phyloP scores from a whole-genome alignment of 2,888 invertebrate genomes.

The Steinernema hermaphroditum region DNA sequence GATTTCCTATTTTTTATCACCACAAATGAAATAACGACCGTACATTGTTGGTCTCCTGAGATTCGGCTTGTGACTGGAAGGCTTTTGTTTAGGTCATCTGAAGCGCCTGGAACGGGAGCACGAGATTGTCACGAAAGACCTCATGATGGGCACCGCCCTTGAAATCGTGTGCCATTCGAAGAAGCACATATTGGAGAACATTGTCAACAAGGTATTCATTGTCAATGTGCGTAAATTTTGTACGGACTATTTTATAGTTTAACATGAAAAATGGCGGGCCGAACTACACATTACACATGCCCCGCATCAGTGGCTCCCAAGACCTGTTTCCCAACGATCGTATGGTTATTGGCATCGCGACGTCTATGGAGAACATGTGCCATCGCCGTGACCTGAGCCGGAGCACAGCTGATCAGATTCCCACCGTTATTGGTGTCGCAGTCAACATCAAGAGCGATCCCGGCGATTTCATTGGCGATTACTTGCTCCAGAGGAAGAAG shows the following conservation, averaged over 20 bases:
- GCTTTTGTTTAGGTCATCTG: neutral
- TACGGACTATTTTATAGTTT: too few species aligned
- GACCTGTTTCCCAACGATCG: neutral
- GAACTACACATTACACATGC: neutral
- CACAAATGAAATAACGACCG: constrained; percentile 27
- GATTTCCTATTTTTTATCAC: constrained; percentile 39
- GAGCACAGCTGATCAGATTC: too few species aligned
- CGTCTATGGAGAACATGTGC: neutral
- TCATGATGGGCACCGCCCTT: neutral
- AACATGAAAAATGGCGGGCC: neutral
- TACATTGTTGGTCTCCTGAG: constrained; percentile 39
- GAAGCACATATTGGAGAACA: neutral
- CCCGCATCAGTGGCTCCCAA: neutral
- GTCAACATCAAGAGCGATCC: constrained; percentile 39
- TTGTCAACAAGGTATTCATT: neutral
- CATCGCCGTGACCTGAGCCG: too few species aligned
- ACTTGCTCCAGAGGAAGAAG: constrained; percentile 27
- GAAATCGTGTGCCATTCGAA: neutral
- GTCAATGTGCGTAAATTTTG: too few species aligned
- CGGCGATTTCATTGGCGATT: constrained; percentile 49
- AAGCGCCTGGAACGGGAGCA: neutral
- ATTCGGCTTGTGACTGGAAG: neutral
- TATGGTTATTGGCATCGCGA: neutral
- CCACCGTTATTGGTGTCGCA: neutral
- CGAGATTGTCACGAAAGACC: neutral